Conservation (phyloP, 2,888 invertebrate species). For the Villa cingulata region DNA sequence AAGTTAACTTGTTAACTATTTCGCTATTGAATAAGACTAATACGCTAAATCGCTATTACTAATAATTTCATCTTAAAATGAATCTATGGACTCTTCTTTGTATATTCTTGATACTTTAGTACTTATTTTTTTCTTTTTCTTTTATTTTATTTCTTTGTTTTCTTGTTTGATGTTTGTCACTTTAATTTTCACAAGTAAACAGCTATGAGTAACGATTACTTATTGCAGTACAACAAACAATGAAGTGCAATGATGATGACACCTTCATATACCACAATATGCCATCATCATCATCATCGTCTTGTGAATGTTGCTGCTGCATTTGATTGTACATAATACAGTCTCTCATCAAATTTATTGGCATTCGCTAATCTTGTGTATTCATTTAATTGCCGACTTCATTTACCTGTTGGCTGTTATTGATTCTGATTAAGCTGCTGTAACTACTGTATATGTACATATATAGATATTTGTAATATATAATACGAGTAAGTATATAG, state of each 20-base stretch:
- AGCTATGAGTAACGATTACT: not conserved
- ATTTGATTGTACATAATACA: not conserved
- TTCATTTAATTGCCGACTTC: not conserved
- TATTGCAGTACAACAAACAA: not conserved
- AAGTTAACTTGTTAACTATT: no score
- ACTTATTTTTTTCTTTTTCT: no score
- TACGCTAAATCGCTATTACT: not conserved
- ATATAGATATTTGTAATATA: no score
- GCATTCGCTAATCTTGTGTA: slow-evolving; percentile 10
- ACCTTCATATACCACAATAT: not conserved
- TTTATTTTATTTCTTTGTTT: no score
- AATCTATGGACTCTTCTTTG: not conserved
- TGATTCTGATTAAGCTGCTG: not conserved
- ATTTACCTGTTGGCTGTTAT: not conserved
- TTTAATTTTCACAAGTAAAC: not conserved
- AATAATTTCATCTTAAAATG: not conserved
- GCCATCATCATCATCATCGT: no score
- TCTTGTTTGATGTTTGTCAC: no score
- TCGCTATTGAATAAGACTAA: no score
- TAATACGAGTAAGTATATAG: no score
- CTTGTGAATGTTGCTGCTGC: not conserved
- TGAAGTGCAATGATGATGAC: not conserved
- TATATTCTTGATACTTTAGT: no score
- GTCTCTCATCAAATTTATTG: slow-evolving; percentile 13
- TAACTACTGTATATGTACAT: no score